phyloP scores from a whole-genome alignment of 2,888 invertebrate species.

The Himalopsyche tibetana region DNA sequence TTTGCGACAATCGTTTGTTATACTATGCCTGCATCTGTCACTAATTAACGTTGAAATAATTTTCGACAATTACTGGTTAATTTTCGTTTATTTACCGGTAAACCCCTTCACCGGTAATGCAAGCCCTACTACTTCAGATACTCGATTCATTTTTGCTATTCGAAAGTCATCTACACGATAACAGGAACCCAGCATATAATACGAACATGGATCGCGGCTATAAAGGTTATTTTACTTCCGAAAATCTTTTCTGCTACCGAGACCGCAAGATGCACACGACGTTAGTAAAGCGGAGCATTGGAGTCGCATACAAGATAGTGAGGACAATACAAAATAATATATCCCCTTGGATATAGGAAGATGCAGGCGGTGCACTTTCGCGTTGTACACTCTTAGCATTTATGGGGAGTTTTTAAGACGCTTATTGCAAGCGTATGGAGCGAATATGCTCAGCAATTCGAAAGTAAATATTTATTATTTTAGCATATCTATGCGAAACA shows the following conservation, averaged over 20 bases:
- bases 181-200: not conserved
- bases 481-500: not conserved
- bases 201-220: not conserved
- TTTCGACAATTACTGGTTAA: no score
- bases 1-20: no score
- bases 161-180: no score
- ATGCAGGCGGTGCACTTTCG: not conserved
- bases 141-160: no score
- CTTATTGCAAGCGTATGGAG: not conserved
- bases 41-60: no score
- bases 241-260: not conserved
- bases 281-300: not conserved
- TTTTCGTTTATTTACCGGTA: no score
- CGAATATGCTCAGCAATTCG: not conserved
- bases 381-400: not conserved
- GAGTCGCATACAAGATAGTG: not conserved
- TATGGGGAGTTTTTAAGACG: slow-evolving; percentile 7
- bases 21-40: no score
- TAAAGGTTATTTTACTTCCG: not conserved
- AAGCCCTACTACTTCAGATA: no score
- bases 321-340: slow-evolving; percentile 37
- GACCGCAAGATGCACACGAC: not conserved
- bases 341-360: slow-evolving; percentile 6
- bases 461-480: slow-evolving; percentile 10
- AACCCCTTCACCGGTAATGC: no score